Percentiles rank a stretch among this genome's conserved stretches.
Evolutionary conservation across 2,797 vertebrate species (phyloP).

Genomic region (Tarsius wallacei): DNA sequence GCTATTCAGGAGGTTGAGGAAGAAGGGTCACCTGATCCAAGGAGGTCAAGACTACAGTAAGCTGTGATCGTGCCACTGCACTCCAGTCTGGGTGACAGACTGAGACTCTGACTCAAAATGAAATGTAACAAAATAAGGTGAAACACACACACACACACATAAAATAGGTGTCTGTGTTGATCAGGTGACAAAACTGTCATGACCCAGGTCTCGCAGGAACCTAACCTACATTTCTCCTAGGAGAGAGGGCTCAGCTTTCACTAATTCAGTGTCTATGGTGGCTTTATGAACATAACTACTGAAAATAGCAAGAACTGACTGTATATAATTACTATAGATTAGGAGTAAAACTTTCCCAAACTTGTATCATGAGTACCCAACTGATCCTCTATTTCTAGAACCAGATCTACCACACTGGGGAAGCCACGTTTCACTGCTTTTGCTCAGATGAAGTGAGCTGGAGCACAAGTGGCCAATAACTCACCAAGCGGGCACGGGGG

Average conservation of each 20-base stretch:
- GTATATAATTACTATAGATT: no score
- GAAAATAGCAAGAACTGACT: neutral
- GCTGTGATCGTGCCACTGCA: no score
- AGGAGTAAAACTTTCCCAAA: neutral
- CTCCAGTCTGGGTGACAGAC: no score
- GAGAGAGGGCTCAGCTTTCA: neutral
- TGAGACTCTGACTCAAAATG: no score
- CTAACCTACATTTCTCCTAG: neutral
- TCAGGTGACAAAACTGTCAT: neutral
- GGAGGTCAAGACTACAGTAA: no score
- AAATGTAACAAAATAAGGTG: no score
- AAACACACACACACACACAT: constrained; percentile 21
- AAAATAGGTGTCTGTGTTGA: neutral
- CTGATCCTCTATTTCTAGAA: neutral
- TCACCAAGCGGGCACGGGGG: constrained; percentile 96
- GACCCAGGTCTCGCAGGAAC: neutral
- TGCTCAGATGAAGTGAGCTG: neutral
- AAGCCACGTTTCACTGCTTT: neutral
- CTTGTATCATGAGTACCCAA: neutral
- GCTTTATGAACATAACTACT: neutral
- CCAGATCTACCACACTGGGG: rapidly evolving
- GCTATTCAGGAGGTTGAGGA: no score
- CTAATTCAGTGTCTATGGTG: neutral
- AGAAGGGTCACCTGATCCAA: no score
- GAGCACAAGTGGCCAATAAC: constrained; percentile 42